A percentile compares a stretch with the other conserved stretches of the same genome.
These are phyloP conservation scores for Delichon dasypus DNA, from an alignment of 2,797 vertebrate genomes.

Conservation along the genomic window DNA sequence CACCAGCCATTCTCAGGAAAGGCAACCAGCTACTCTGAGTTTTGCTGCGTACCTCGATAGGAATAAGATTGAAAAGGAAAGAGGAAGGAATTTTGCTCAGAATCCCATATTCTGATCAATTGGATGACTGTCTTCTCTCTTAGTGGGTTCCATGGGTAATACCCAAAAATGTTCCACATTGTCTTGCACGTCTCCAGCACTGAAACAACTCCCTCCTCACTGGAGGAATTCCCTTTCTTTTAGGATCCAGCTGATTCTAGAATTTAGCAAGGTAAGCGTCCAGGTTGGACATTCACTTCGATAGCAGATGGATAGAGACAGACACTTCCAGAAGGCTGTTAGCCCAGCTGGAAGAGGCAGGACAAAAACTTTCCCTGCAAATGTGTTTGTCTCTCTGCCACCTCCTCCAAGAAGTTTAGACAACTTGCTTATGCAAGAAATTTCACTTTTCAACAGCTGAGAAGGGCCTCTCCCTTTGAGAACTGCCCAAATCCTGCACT, in stretches of 20 bases:
- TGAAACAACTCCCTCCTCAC: background rate
- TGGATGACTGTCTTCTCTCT: background rate
- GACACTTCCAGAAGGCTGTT: background rate
- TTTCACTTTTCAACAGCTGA: background rate
- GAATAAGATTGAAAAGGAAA: background rate
- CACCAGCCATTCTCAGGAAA: background rate
- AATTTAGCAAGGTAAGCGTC: background rate
- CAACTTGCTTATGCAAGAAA: background rate
- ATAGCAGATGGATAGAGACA: background rate
- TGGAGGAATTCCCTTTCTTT: background rate
- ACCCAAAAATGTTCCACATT: accelerated
- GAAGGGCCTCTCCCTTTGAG: background rate
- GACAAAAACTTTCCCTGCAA: background rate
- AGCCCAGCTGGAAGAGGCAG: background rate
- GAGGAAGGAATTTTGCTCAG: background rate
- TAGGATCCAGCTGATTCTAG: background rate
- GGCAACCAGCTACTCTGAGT: background rate
- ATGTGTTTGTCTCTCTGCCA: background rate
- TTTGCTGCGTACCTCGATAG: accelerated
- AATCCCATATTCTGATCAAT: background rate
- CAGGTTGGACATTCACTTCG: background rate
- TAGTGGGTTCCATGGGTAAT: background rate
- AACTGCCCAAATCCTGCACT: background rate
- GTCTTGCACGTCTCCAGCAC: background rate
- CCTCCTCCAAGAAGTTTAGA: background rate